Evolutionary conservation across 1,140 invertebrate genomes (phyloP), one percentile per base, ranked within the genome.

Genomic region (Achroia grisella): DNA sequence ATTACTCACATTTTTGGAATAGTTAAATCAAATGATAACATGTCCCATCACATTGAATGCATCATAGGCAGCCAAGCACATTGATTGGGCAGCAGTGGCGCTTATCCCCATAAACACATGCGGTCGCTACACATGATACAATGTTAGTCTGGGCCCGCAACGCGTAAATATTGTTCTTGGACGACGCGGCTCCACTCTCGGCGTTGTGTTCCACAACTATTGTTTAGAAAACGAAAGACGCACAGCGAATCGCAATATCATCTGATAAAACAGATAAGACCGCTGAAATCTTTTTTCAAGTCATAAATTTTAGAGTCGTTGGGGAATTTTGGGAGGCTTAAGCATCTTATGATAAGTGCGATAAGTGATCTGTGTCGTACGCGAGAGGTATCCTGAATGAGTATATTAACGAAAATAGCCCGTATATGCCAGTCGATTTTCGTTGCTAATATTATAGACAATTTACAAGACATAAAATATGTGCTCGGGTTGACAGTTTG

Each of bases 261-360:
- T 75, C 59, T 78, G 77, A 84, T 80, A 80, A 79, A 67, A 49
- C 46, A 77, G 76, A 84, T 81, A 84, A 77, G 68, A 60, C 55
- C 62, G 66, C 56, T 70, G 66, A 84, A 79, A 80, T 76, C 72
- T 83, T 66, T 61, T 73, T 64, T 77, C 58, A 59, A 67, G 69
- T 79, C 70, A 73, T 81, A 84, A 80, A 80, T 84, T 81, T 78
- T 58, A 69, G 55, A 75, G 67, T 65, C 71, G 63, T 61, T 56
- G 53, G 71, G 66, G 74, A 78, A 74, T 79, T 84, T 81, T 50
- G 51, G 75, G 66, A 55, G 74, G 80, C 77, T 82, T 84, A 81
- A 79, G 44, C 66, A 78, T 66, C 80, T 78, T 76, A 62, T 80
- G 80, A 84, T 84, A 80, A 84, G 74, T 73, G 73, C 73, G 77